phyloP scores from a whole-genome alignment of 2,797 vertebrate genomes.

The Poecilia velifera region DNA sequence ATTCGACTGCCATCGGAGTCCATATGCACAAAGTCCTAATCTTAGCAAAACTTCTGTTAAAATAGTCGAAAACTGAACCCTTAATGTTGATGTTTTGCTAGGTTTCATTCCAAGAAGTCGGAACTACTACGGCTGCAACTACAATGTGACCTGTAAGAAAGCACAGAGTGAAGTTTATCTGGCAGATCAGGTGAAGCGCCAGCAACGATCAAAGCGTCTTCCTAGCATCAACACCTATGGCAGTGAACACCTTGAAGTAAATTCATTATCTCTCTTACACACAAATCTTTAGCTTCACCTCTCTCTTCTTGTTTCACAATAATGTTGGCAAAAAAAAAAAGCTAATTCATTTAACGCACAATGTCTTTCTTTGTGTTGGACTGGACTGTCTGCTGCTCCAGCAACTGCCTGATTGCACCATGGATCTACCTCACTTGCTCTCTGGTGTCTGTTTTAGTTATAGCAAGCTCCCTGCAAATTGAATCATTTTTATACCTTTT shows the following conservation, averaged over 20 bases:
- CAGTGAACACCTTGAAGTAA: constrained; percentile 58
- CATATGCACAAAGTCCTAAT: neutral
- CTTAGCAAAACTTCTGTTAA: neutral
- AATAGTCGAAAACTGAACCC: neutral
- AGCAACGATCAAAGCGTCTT: constrained; percentile 18
- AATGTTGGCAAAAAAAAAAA: neutral
- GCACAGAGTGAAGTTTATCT: constrained; percentile 67
- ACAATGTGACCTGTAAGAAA: constrained; percentile 71
- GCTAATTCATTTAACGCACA: neutral
- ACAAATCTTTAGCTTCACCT: neutral
- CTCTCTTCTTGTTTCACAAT: neutral
- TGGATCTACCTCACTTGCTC: neutral
- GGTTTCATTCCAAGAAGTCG: constrained; percentile 78
- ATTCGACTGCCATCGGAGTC: neutral
- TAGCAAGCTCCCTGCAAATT: neutral
- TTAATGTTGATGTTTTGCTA: constrained; percentile 48
- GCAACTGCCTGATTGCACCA: neutral
- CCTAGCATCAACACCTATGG: constrained; percentile 2
- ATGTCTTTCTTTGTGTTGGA: neutral
- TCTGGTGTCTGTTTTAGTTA: neutral
- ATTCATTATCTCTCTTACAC: neutral
- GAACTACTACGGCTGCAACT: constrained; percentile 82
- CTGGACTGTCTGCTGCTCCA: neutral
- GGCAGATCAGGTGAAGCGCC: constrained; percentile 23
- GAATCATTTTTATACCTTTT: neutral